phyloP scores from a whole-genome alignment of 1,140 invertebrate genomes.

The Leptinotarsa lineolata region DNA sequence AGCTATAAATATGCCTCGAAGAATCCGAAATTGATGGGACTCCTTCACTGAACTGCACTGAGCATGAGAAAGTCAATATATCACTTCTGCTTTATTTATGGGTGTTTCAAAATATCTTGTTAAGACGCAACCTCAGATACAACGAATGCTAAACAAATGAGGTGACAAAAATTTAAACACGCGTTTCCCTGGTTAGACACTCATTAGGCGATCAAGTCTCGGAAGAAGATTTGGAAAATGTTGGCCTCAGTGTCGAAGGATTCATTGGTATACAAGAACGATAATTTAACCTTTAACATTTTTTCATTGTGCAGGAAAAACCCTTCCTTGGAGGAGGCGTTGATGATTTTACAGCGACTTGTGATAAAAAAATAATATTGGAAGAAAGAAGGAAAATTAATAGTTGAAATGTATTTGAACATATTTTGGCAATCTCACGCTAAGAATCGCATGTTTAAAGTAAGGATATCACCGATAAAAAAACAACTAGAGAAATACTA shows the following conservation, averaged over 20 bases:
- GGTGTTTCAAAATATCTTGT: slow-evolving; percentile 19
- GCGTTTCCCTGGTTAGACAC: not conserved
- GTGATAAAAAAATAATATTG: too few relatives aligned
- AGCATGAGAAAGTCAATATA: slow-evolving; percentile 23
- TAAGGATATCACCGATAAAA: too few relatives aligned
- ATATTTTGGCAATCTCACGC: too few relatives aligned
- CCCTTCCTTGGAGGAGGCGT: too few relatives aligned
- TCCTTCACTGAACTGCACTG: slow-evolving; percentile 16
- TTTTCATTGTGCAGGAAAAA: too few relatives aligned
- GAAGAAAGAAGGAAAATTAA: too few relatives aligned
- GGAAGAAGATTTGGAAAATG: not conserved
- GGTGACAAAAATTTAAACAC: slow-evolving; percentile 16
- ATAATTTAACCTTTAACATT: too few relatives aligned
- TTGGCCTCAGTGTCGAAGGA: not conserved
- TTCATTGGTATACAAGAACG: not conserved
- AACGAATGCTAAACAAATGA: slow-evolving; percentile 17
- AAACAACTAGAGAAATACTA: too few relatives aligned
- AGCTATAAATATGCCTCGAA: slow-evolving; percentile 22
- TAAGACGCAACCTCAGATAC: not conserved
- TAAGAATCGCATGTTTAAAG: too few relatives aligned
- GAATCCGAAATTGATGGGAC: slow-evolving; percentile 21
- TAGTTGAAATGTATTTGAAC: too few relatives aligned
- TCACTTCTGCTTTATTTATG: slow-evolving; percentile 20
- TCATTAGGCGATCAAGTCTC: slow-evolving; percentile 6
- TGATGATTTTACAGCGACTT: too few relatives aligned